Conservation (phyloP, 2,113 vertebrate species). For the Prietella phreatophila region DNA sequence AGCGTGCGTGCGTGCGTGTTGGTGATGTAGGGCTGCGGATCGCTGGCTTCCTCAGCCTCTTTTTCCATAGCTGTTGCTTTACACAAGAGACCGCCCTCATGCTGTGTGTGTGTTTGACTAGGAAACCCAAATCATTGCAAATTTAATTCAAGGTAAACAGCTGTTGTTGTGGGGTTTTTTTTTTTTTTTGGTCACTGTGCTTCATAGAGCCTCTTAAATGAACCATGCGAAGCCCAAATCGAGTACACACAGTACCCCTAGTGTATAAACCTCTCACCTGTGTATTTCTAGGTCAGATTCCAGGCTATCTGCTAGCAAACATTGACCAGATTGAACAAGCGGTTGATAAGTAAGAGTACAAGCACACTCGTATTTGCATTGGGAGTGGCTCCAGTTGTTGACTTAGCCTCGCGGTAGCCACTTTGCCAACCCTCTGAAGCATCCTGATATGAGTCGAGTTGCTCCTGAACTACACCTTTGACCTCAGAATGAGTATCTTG, state of each 20-base stretch:
- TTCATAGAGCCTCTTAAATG: neutral
- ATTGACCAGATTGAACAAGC: slow-evolving; percentile 43
- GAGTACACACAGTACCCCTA: neutral
- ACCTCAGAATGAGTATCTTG: neutral
- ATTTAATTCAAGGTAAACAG: no score
- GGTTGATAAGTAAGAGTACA: slow-evolving; percentile 45
- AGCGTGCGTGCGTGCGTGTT: slow-evolving; percentile 21
- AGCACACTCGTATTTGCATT: slow-evolving; percentile 48
- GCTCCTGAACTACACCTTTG: slow-evolving; percentile 17
- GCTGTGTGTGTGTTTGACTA: neutral
- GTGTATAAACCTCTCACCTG: neutral
- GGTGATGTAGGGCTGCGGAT: slow-evolving; percentile 33
- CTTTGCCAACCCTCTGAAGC: neutral
- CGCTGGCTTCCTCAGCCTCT: slow-evolving; percentile 19
- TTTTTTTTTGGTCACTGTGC: slow-evolving; percentile 61
- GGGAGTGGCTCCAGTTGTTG: slow-evolving; percentile 36
- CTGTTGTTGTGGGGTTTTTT: neutral
- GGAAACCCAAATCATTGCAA: neutral
- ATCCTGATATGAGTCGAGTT: neutral
- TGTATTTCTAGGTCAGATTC: slow-evolving; percentile 31
- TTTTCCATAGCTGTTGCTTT: slow-evolving; percentile 20
- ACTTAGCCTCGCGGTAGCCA: slow-evolving; percentile 21
- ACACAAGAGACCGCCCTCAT: slow-evolving; percentile 28
- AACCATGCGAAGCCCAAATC: neutral
- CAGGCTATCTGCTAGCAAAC: slow-evolving; percentile 44